Conservation (phyloP, 1,140 invertebrate genomes). For the Tetraneura akinire region DNA sequence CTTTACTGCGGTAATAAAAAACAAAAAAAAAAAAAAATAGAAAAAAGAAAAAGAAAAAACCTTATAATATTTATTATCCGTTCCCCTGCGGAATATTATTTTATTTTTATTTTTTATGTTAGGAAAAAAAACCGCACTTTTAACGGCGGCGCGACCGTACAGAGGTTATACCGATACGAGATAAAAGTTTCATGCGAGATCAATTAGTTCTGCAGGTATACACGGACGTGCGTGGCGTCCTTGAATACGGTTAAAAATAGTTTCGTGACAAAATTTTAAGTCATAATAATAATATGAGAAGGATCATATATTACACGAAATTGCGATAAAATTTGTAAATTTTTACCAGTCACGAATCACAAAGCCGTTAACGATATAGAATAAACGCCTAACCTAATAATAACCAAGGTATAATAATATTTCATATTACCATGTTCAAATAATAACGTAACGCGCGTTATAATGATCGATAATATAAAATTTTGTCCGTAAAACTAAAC, state of each 20-base stretch:
- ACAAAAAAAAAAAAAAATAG: conserved; percentile 22
- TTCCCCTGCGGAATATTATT: conserved; percentile 26
- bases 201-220: conserved; percentile 48
- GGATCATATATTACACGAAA: not conserved
- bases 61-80: not conserved
- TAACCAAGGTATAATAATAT: no score
- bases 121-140: conserved; percentile 46
- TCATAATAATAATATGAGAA: no score
- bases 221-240: conserved; percentile 10
- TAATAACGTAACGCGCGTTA: no score
- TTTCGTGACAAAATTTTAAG: conserved; percentile 25
- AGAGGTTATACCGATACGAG: no score
- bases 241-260: conserved; percentile 37
- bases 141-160: no score
- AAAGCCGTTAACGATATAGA: no score
- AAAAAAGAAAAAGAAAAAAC: conserved; percentile 4
- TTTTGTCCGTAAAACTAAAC: no score
- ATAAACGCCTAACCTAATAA: no score
- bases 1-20: conserved; percentile 44
- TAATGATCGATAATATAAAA: no score
- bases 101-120: no score
- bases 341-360: no score
- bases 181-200: conserved; percentile 39
- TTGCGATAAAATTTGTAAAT: conserved; percentile 19
- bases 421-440: no score